phyloP scores from a whole-genome alignment of 2,888 invertebrate species.

The Tortricodes alternella region DNA sequence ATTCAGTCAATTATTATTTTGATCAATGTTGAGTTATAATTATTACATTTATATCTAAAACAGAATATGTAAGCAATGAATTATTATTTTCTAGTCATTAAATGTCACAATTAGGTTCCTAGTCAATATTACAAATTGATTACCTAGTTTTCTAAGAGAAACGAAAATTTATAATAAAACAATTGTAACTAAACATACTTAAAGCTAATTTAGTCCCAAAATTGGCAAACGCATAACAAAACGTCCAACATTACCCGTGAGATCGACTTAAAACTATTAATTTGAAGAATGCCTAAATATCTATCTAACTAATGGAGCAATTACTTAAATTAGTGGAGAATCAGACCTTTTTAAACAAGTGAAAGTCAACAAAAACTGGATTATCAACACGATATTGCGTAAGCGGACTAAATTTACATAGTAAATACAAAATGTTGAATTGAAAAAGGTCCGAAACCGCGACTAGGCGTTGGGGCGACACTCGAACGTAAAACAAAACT shows the following conservation, averaged over 20 bases:
- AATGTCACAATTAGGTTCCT: too few species aligned
- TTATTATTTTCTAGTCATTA: too few species aligned
- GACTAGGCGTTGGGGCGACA: conserved; percentile 77
- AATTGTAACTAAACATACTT: conserved; percentile 1
- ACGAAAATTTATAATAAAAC: too few species aligned
- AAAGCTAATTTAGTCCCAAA: conserved; percentile 33
- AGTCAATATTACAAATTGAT: too few species aligned
- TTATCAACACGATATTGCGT: conserved; percentile 27
- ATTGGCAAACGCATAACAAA: conserved; percentile 54
- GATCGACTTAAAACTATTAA: conserved; percentile 72
- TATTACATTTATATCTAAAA: too few species aligned
- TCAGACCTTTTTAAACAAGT: conserved; percentile 65
- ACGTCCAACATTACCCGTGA: conserved; percentile 52
- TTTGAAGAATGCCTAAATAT: conserved; percentile 79
- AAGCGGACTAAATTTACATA: conserved; percentile 31
- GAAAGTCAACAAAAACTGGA: conserved; percentile 38
- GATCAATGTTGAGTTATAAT: too few species aligned
- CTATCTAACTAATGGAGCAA: conserved; percentile 81
- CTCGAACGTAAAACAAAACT: conserved; percentile 58
- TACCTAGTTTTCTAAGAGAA: too few species aligned
- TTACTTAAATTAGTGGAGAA: conserved; percentile 55
- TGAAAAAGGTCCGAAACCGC: conserved; percentile 67
- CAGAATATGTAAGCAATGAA: too few species aligned
- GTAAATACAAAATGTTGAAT: conserved; percentile 32
- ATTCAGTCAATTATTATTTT: too few species aligned